Evolutionary conservation across 2,888 invertebrate species (phyloP), one percentile per base, ranked within the genome.

Genomic region (Thyatira batis): DNA sequence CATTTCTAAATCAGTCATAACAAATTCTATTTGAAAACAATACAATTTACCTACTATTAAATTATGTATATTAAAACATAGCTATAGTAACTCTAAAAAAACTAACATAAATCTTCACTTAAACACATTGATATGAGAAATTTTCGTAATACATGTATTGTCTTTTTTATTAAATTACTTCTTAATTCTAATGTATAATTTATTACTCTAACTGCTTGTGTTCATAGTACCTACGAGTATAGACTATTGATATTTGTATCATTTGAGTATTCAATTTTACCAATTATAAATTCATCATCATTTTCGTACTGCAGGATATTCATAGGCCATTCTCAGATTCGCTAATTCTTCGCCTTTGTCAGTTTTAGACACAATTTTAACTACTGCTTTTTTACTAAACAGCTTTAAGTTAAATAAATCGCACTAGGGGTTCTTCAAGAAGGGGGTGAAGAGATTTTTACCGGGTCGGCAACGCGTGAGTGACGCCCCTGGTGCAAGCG

Each of bases 141-240:
- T 78, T 68, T 80, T 82, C 79, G 80, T 87, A 87, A 82, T 77
- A 84, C 82, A 80, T 80, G 89, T 91, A 91, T 91, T 91, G 91
- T 91, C 90, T 27, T 81, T 82, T 73, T 84, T 84, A 75, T 86
- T 84, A 86, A 84, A 77, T 71, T 78, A 83, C 61, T 54, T 69
- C 82, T 86, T 85, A 85, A 57, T 51, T 57, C 83, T 86, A 86
- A 76, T 78, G 73, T 74, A 77, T 71, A 69, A 62, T 65, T 73
- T 79, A 80, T 68, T 68, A 58, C 74, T n/a, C n/a, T 72, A 76
- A 71, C 64, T 66, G 61, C 61, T 63, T 62, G 62, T 66, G 61
- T 61, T 60, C 25, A 46, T 46, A 46, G 57, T 56, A 46, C 1
- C 51, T 58, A n/a, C n/a, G n/a, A n/a, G n/a, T n/a, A 59, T 53